Evolutionary conservation across 2,888 invertebrate species (phyloP).

Genomic region (Ichneumon xanthorius): DNA sequence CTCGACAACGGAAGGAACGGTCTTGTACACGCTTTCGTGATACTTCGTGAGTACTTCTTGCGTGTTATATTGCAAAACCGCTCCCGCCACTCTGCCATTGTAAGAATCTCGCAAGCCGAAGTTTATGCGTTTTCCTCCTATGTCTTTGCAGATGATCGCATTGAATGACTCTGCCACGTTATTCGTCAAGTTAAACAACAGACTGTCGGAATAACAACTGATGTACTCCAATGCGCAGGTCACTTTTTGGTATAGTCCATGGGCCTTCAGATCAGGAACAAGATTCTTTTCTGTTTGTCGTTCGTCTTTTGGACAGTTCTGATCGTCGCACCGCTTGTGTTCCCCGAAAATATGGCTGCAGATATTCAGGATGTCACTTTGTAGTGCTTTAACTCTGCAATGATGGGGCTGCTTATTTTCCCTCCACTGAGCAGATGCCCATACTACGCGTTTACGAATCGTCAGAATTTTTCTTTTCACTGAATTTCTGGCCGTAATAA

Average conservation of each 20-base stretch:
- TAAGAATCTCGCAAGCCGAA: constrained; percentile 74
- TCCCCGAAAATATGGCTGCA: constrained; percentile 69
- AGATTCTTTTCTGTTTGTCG: constrained; percentile 41
- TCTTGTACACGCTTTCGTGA: no score
- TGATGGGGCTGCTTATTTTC: constrained; percentile 23
- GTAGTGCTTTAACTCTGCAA: constrained; percentile 29
- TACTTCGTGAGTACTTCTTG: constrained; percentile 68
- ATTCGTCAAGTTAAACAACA: constrained; percentile 61
- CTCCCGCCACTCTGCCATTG: constrained; percentile 75
- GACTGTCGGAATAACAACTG: constrained; percentile 57
- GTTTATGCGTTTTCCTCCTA: constrained; percentile 74
- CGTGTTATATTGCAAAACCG: constrained; percentile 76
- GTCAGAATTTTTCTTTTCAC: no score
- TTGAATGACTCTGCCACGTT: constrained; percentile 69
- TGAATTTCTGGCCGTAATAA: no score
- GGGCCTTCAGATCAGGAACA: constrained; percentile 38
- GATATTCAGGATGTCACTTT: constrained; percentile 62
- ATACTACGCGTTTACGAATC: no score
- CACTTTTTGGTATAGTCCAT: constrained; percentile 57
- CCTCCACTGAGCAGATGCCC: constrained; percentile 19
- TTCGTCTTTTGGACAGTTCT: constrained; percentile 4
- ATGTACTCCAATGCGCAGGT: constrained; percentile 37
- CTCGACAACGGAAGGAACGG: neutral
- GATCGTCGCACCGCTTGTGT: constrained; percentile 55
- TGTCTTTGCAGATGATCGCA: constrained; percentile 51